Percentiles rank a stretch among this genome's conserved stretches.
These are phyloP conservation scores for Mylabris phalerata DNA, from an alignment of 1,140 invertebrate species.

Conservation along the genomic window DNA sequence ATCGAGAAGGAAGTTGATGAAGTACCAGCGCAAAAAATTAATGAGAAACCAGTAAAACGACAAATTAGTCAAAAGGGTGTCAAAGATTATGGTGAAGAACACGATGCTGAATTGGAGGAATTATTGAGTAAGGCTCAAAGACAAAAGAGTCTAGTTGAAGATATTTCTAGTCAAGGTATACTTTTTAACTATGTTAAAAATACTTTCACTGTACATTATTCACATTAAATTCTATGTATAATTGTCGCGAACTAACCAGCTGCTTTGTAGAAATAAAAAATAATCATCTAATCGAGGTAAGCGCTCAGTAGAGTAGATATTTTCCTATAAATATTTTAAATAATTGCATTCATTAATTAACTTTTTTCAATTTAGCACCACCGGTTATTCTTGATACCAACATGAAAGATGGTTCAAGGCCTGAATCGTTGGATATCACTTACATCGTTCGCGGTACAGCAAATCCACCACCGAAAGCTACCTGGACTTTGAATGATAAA, in stretches of 20 bases:
- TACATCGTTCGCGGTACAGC: constrained; percentile 68
- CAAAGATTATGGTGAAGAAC: constrained; percentile 43
- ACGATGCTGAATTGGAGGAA: constrained; percentile 53
- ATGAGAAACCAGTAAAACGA: constrained; percentile 38
- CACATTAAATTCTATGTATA: background rate
- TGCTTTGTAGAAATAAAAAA: constrained; percentile 6
- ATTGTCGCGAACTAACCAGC: constrained; percentile 4
- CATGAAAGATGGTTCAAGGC: constrained; percentile 65
- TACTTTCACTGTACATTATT: background rate
- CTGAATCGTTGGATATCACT: constrained; percentile 64
- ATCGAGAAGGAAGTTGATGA: constrained; percentile 4
- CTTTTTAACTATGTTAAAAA: constrained; percentile 6
- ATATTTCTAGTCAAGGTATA: constrained; percentile 50
- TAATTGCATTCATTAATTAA: background rate
- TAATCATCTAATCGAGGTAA: constrained; percentile 8
- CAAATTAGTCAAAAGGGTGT: constrained; percentile 33
- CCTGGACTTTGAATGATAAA: constrained; percentile 67
- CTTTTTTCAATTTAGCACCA: constrained; percentile 50
- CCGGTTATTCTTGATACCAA: constrained; percentile 65
- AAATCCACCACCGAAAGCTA: constrained; percentile 65
- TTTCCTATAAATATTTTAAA: background rate
- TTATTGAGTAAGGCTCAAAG: constrained; percentile 57
- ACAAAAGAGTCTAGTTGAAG: constrained; percentile 61
- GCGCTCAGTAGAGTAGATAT: background rate
- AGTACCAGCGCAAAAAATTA: constrained; percentile 46